Conservation (phyloP, 2,888 invertebrate genomes). For the Pandemis cinnamomeana region DNA sequence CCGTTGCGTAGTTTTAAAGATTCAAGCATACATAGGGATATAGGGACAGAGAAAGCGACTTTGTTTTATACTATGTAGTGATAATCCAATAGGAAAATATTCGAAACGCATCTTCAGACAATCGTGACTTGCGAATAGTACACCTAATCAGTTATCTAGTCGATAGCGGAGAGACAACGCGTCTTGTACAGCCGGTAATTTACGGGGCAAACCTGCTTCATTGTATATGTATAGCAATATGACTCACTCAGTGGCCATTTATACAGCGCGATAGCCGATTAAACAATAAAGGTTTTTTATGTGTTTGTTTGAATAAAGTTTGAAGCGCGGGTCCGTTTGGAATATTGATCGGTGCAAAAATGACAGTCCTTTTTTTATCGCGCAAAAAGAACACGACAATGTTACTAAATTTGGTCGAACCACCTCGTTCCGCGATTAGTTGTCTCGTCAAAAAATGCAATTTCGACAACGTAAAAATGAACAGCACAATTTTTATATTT, state of each 20-base stretch:
- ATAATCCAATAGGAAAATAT: no score
- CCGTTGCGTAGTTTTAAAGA: no score
- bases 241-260: constrained; percentile 57
- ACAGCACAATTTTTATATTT: background rate
- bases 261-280: constrained; percentile 46
- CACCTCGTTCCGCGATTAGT: background rate
- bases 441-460: background rate
- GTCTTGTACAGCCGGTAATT: constrained; percentile 45
- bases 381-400: constrained; percentile 1
- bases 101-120: no score
- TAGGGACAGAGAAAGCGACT: no score
- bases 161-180: constrained; percentile 59
- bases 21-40: no score
- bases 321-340: background rate
- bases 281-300: constrained; percentile 54
- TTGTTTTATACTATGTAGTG: no score
- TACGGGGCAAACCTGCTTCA: constrained; percentile 53
- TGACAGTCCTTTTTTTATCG: constrained; percentile 2
- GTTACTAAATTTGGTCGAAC: background rate
- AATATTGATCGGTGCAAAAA: constrained; percentile 2
- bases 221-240: constrained; percentile 57
- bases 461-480: background rate
- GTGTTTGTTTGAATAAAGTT: constrained; percentile 34
- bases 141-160: background rate
- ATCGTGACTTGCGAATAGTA: background rate